A percentile compares a stretch with the other conserved stretches of the same genome.
Conservation (phyloP, 2,888 invertebrate species). For the Thereva unica region DNA sequence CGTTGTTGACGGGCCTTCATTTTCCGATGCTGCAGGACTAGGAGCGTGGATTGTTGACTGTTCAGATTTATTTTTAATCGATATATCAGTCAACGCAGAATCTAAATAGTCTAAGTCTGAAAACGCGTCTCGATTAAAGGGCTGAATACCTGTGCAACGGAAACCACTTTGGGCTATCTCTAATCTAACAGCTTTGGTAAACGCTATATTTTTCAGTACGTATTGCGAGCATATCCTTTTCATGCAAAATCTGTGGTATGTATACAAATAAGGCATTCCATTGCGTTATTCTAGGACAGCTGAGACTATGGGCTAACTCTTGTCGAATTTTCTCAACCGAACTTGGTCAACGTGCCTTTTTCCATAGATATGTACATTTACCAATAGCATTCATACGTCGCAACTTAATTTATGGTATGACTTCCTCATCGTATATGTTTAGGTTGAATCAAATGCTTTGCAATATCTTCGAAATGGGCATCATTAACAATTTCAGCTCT, state of each 20-base stretch:
- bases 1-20: neutral
- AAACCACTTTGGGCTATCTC: conserved; percentile 19
- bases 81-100: too few relatives aligned
- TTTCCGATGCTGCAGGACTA: too few relatives aligned
- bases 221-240: conserved; percentile 36
- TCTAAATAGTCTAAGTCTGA: conserved; percentile 8
- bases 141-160: conserved; percentile 17
- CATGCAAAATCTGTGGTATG: conserved; percentile 34
- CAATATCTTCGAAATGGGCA: conserved; percentile 9
- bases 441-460: conserved; percentile 22
- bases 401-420: conserved; percentile 39
- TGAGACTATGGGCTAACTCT: conserved; percentile 33
- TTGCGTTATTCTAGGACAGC: conserved; percentile 38
- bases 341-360: conserved; percentile 37
- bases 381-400: too few relatives aligned
- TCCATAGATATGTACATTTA: conserved; percentile 39
- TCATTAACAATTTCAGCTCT: conserved; percentile 13
- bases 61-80: too few relatives aligned
- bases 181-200: conserved; percentile 9
- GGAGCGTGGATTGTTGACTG: too few relatives aligned
- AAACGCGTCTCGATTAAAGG: conserved; percentile 5
- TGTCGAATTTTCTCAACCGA: conserved; percentile 35
- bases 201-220: conserved; percentile 1
- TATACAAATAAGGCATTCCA: conserved; percentile 41
- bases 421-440: conserved; percentile 37